Percentiles rank a stretch among this genome's conserved stretches.
Conservation (phyloP, 2,797 vertebrate species). For the Sebastes iracundus region DNA sequence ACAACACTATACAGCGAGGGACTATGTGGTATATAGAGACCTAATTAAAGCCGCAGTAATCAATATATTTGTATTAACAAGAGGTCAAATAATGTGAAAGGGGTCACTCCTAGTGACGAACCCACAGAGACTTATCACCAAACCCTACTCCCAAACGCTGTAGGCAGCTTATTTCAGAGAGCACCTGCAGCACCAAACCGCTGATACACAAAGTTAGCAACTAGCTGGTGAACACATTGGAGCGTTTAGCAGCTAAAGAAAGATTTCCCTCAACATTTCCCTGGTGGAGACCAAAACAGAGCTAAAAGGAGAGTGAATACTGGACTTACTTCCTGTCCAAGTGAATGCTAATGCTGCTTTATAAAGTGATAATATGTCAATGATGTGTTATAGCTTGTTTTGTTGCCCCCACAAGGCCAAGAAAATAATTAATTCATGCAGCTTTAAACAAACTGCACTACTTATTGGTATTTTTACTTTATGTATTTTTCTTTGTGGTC, state of each 20-base stretch:
- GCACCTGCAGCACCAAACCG: background rate
- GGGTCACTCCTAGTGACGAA: background rate
- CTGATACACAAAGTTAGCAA: background rate
- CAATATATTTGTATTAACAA: constrained; percentile 4
- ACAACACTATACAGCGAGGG: background rate
- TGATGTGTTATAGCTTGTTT: background rate
- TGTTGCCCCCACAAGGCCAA: background rate
- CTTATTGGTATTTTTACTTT: background rate
- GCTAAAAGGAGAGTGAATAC: background rate
- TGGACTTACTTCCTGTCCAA: background rate
- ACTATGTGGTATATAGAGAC: background rate
- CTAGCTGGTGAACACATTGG: background rate
- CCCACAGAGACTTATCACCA: background rate
- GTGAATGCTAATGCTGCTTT: background rate
- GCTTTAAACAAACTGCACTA: background rate
- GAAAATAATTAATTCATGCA: background rate
- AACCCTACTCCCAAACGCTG: background rate
- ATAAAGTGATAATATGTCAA: background rate
- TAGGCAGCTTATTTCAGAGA: rapidly evolving
- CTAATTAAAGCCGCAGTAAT: constrained; percentile 14
- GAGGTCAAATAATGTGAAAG: background rate
- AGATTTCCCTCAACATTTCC: background rate
- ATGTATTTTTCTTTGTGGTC: background rate
- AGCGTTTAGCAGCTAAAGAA: background rate
- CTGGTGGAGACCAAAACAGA: background rate